A percentile compares a stretch with the other conserved stretches of the same genome.
phyloP scores from a whole-genome alignment of 2,113 vertebrate genomes.

The Naja naja region DNA sequence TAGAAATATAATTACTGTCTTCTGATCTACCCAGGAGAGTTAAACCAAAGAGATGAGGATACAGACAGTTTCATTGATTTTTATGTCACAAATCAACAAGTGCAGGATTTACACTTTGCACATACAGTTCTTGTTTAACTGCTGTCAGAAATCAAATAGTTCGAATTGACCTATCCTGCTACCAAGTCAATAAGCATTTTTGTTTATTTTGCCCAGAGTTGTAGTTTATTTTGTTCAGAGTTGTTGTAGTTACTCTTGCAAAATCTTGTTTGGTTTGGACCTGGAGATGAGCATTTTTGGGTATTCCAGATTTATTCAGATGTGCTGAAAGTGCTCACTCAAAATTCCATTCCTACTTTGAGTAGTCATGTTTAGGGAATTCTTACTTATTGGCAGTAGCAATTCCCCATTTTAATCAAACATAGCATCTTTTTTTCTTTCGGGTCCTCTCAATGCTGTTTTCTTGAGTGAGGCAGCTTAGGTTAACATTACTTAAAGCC shows the following conservation, averaged over 20 bases:
- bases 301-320: not conserved
- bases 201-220: slow-evolving; percentile 60
- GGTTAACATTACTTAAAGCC: not conserved
- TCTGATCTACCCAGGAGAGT: slow-evolving; percentile 70
- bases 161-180: slow-evolving; percentile 66
- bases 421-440: not conserved
- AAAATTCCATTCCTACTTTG: not conserved
- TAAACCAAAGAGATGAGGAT: slow-evolving; percentile 69
- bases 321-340: not conserved
- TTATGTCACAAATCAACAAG: slow-evolving; percentile 75
- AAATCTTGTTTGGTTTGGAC: slow-evolving; percentile 49
- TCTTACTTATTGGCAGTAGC: not conserved
- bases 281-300: not conserved
- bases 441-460: not conserved
- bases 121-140: slow-evolving; percentile 64
- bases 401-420: not conserved
- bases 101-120: slow-evolving; percentile 71
- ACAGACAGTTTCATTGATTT: slow-evolving; percentile 73
- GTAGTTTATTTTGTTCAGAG: slow-evolving; percentile 60
- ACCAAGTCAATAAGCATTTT: slow-evolving; percentile 67
- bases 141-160: slow-evolving; percentile 70
- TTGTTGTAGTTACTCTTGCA: slow-evolving; percentile 48
- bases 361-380: not conserved
- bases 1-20: slow-evolving; percentile 76
- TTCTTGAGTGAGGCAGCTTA: not conserved